Conservation (phyloP, 2,113 vertebrate genomes). For the Phocoena sinus region DNA sequence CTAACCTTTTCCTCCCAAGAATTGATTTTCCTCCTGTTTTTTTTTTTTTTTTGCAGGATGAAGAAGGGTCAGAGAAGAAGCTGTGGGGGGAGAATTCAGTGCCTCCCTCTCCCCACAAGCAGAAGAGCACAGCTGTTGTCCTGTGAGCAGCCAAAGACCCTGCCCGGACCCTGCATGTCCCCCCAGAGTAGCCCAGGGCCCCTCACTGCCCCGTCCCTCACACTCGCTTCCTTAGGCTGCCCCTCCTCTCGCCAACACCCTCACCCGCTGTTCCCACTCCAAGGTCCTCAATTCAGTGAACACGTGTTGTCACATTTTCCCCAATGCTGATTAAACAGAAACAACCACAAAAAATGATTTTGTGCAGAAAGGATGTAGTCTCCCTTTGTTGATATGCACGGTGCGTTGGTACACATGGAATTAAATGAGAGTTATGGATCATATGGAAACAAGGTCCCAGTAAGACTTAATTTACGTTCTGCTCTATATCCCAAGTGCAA, state of each 20-base stretch:
- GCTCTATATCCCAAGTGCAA: not conserved
- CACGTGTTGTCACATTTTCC: not conserved
- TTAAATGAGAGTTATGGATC: not conserved
- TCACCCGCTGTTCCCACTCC: not conserved
- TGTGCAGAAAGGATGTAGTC: not conserved
- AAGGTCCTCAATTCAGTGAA: not conserved
- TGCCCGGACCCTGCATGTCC: rapidly evolving
- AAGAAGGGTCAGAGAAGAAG: conserved; percentile 4
- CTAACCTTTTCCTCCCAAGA: not conserved
- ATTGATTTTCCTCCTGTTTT: not conserved
- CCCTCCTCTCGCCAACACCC: not conserved
- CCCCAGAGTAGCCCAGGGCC: not conserved
- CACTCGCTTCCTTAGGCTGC: not conserved
- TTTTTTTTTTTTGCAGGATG: not conserved
- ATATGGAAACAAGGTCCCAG: not conserved
- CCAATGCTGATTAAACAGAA: not conserved
- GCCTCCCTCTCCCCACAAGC: not conserved
- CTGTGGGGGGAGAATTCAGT: conserved; percentile 17
- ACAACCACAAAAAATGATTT: not conserved
- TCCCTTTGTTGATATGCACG: not conserved
- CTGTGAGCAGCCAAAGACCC: not conserved
- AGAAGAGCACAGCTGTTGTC: not conserved
- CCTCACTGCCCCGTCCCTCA: too few species aligned
- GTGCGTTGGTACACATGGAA: rapidly evolving
- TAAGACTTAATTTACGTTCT: not conserved